These are phyloP conservation scores for Heliconius ethilla DNA, from an alignment of 2,888 invertebrate species.

Conservation along the genomic window DNA sequence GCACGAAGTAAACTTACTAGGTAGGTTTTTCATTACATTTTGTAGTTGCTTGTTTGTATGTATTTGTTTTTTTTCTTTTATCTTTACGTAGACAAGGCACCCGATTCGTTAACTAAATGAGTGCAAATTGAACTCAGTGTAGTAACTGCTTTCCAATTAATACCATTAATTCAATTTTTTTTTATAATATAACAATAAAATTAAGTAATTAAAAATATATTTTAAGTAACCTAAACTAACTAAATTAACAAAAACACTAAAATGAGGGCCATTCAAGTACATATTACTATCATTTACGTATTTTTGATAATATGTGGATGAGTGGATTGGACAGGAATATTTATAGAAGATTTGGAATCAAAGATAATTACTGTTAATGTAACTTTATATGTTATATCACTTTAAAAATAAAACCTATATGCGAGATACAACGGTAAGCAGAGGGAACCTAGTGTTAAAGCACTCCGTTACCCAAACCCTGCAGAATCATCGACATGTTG, in stretches of 20 bases:
- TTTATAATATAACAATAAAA: background rate
- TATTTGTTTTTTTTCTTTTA: background rate
- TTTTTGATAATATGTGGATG: background rate
- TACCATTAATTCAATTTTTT: background rate
- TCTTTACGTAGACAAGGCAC: background rate
- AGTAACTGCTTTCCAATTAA: no score
- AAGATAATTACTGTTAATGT: no score
- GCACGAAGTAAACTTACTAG: slow-evolving; percentile 74
- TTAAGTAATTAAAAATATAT: no score
- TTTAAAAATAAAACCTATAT: no score
- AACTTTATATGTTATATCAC: no score
- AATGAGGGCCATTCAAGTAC: background rate
- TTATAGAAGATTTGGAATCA: no score
- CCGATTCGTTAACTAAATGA: no score
- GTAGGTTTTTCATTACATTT: slow-evolving; percentile 50
- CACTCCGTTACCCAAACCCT: background rate
- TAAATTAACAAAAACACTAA: background rate
- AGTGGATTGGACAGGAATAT: no score
- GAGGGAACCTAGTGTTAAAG: background rate
- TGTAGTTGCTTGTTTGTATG: background rate
- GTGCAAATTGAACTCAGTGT: no score
- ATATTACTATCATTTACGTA: background rate
- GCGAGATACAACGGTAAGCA: no score
- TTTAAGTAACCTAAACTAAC: background rate
- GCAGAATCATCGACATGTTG: background rate